phyloP scores from a whole-genome alignment of 2,888 invertebrate genomes.

The Dicyrtoma fusca region DNA sequence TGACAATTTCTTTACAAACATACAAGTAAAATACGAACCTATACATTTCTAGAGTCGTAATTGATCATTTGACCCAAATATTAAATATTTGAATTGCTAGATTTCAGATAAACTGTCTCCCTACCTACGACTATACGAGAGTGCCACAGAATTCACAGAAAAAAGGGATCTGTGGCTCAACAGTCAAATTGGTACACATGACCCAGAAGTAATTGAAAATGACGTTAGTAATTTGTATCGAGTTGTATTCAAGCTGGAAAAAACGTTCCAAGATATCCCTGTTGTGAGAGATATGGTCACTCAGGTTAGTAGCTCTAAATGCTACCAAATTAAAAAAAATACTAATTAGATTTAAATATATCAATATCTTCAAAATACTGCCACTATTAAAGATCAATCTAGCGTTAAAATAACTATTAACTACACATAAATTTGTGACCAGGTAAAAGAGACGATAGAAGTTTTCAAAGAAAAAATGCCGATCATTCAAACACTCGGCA shows the following conservation, averaged over 20 bases:
- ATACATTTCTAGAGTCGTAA: too few relatives aligned
- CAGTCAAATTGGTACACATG: slow-evolving; percentile 76
- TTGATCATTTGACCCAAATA: too few relatives aligned
- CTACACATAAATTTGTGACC: slow-evolving; percentile 55
- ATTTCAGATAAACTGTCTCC: slow-evolving; percentile 77
- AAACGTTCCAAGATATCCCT: slow-evolving; percentile 77
- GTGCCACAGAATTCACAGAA: slow-evolving; percentile 80
- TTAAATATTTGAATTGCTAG: too few relatives aligned
- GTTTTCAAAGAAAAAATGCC: slow-evolving; percentile 86
- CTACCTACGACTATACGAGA: slow-evolving; percentile 84
- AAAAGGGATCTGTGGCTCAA: slow-evolving; percentile 86
- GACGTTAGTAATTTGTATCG: slow-evolving; percentile 74
- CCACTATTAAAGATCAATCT: too few relatives aligned
- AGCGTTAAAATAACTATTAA: slow-evolving; percentile 38
- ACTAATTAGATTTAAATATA: neutral
- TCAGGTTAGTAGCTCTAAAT: slow-evolving; percentile 60
- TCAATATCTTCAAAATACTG: slow-evolving; percentile 35
- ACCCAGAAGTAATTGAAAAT: slow-evolving; percentile 85
- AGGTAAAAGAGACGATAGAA: slow-evolving; percentile 74
- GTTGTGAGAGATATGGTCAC: slow-evolving; percentile 73
- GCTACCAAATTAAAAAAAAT: neutral
- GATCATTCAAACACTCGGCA: slow-evolving; percentile 89
- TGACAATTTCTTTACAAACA: too few relatives aligned
- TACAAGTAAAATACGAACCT: too few relatives aligned
- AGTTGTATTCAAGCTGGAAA: slow-evolving; percentile 84